Evolutionary conservation across 2,888 invertebrate genomes (phyloP).

Genomic region (Spilosoma lubricipeda): DNA sequence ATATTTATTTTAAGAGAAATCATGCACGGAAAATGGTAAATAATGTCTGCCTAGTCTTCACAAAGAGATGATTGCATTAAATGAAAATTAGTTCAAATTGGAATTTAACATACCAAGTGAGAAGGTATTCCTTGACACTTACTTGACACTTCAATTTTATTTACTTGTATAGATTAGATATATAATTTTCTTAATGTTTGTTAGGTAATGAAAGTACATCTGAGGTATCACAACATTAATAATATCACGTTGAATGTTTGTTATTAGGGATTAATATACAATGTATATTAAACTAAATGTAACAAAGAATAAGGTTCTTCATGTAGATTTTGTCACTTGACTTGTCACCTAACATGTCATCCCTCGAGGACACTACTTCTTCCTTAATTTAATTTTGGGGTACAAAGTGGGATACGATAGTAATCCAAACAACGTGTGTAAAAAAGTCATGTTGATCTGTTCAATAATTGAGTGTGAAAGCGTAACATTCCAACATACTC

Average conservation of each 20-base stretch:
- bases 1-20: background rate
- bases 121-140: background rate
- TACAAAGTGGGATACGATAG: too few species aligned
- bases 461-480: background rate
- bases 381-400: background rate
- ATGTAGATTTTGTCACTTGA: background rate
- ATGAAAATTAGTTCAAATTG: background rate
- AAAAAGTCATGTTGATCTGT: background rate
- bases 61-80: too few species aligned
- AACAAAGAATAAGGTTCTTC: too few species aligned
- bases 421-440: background rate
- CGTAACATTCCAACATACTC: background rate
- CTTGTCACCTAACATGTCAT: background rate
- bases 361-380: background rate
- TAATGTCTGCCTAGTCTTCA: background rate
- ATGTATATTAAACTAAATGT: too few species aligned
- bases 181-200: too few species aligned
- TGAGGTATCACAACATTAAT: too few species aligned
- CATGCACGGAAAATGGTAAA: background rate
- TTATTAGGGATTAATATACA: too few species aligned
- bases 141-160: too few species aligned
- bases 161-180: too few species aligned
- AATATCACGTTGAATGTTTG: too few species aligned
- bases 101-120: background rate
- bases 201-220: too few species aligned